Evolutionary conservation across 2,888 invertebrate species (phyloP), one percentile per base, ranked within the genome.

Genomic region (Smittia aterrima): DNA sequence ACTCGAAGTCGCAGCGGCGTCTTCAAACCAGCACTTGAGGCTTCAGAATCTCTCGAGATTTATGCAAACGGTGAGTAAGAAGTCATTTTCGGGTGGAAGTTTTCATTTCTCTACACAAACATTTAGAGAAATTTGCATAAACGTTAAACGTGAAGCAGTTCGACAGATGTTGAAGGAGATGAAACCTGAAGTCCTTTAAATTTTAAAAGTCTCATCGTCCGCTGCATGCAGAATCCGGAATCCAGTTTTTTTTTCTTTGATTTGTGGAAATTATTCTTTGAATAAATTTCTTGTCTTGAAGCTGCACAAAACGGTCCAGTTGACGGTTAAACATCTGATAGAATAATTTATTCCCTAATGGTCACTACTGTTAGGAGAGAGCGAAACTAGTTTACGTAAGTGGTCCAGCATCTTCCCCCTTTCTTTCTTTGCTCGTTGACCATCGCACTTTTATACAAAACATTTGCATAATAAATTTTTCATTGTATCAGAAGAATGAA

Each of bases 381-480:
- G 32, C n/a, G n/a, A 47, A 47, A 47, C 47, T 47, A 11, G 47
- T 47, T 47, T 47, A 2, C 47, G n/a, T n/a, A 13, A 13, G 11
- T 47, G 47, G 47, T 47, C 11, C 47, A 47, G 47, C 47, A 47
- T 47, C 47, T 16, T 47, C 16, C 47, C 38, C 47, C 47, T 16
- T 47, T 47, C 16, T 16, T n/a, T 6, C 47, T 38, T 38, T 38
- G 16, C 2, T 2, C 47, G 11, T 47, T 47, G 47, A 47, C 47
- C 47, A 47, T 13, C 47, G 16, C 47, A n/a, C 38, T 38, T 16
- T 47, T n/a, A 32, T 47, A 47, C 47, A 16, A n/a, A n/a, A 3
- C 47, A 47, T 47, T 47, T 47, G 47, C 47, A 47, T 47, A 47
- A 47, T n/a, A 47, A 47, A 47, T 47, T 47, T 47, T n/a, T 47